Evolutionary conservation across 2,888 invertebrate species (phyloP).

Genomic region (Rotaria sp.): DNA sequence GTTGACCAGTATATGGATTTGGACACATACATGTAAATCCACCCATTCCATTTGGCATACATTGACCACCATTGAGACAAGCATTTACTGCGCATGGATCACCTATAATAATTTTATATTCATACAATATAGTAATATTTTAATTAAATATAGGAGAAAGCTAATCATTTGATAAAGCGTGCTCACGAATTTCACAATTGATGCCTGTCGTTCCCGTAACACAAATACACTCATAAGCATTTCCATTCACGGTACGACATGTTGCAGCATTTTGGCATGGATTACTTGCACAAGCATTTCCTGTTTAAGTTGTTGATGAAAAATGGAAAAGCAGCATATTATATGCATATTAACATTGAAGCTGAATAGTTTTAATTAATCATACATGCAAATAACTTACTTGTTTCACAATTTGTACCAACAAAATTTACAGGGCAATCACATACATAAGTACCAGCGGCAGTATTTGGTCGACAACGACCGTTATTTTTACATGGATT

Average conservation of each 20-base stretch:
- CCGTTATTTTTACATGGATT: no score
- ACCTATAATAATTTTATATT: not conserved
- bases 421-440: no score
- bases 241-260: not conserved
- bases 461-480: no score
- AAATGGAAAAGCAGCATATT: not conserved
- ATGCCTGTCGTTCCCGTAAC: not conserved
- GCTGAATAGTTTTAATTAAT: no score
- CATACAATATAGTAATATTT: not conserved
- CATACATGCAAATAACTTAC: no score
- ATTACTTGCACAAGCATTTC: no score
- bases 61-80: constrained; percentile 35
- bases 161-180: not conserved
- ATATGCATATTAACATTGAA: no score
- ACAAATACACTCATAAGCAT: not conserved
- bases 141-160: not conserved
- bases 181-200: not conserved
- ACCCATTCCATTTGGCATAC: constrained; percentile 29
- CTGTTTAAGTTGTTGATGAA: not conserved
- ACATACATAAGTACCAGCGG: no score
- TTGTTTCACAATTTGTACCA: no score
- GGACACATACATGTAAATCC: constrained; percentile 42
- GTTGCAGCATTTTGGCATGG: not conserved
- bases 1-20: constrained; percentile 40
- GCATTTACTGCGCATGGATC: constrained; percentile 39